Base-by-base conservation (phyloP, 2,797 vertebrate species). In the Okamejei kenojei region DNA sequence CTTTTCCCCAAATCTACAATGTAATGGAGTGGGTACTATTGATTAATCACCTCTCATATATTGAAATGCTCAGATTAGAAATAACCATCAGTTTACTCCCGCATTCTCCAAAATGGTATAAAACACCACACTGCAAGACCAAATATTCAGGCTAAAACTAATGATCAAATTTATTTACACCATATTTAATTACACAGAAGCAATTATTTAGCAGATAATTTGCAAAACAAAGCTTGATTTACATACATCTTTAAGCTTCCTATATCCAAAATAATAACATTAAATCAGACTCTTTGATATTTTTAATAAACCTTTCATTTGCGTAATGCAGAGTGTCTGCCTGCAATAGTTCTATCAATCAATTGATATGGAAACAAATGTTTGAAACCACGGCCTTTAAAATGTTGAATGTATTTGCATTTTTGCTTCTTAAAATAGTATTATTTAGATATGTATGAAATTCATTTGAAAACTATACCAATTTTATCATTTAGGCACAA, bases 41-140 rank as follows among this genome's bases (percentile, higher is more conserved):
- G 35, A 71, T 63, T 68, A 71, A 71, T 32, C 1, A 88, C 58
- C 93, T 0, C 45, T 93, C 0, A 68, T 93, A 58, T 94, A 94
- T 0, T 93, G 93, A 1, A 74, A 94, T n/a, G 77, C 93, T 0
- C 94, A 94, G 93, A 77, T 93, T 93, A 84, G 94, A 93, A 0
- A 80, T 95, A n/a, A 7, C 94, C 93, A 63, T 63, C 93, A 23
- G 71, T 93, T 15, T 32, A 88, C 26, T 88, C 61, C 32, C 21
- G 61, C 10, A 74, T 3, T 63, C 17, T 13, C 73, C 32, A n/a
- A 73, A 76, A 80, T 65, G 63, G 54, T 23, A 93, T 21, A 54
- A 84, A 84, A 79, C 80, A 79, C 26, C 63, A 73, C 17, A 19
- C 71, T 90, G 61, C 9, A 63, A 84, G 68, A 79, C 93, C 26